A percentile compares a stretch with the other conserved stretches of the same genome.
These are phyloP conservation scores for Drosophila cardini DNA, from an alignment of 1,140 invertebrate species.

Conservation along the genomic window DNA sequence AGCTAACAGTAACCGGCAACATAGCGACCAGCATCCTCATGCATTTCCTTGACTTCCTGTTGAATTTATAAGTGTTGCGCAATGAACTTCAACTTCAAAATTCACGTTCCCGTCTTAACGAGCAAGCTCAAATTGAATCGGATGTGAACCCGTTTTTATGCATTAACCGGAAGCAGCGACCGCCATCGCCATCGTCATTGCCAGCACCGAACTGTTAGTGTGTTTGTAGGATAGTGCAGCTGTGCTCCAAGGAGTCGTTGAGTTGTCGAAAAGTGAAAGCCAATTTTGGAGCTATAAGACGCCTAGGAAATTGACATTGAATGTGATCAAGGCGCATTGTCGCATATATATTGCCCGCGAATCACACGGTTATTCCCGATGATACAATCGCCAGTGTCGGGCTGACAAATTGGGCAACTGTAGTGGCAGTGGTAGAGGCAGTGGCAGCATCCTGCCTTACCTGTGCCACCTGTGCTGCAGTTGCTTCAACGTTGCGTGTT, in stretches of 20 bases:
- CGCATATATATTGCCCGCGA: conserved; percentile 13
- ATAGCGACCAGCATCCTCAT: conserved; percentile 47
- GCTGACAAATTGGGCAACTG: conserved; percentile 46
- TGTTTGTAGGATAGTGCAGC: conserved; percentile 46
- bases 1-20: neutral
- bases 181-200: conserved; percentile 13
- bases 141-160: conserved; percentile 71
- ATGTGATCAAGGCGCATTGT: conserved; percentile 2
- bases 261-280: conserved; percentile 69
- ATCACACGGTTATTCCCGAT: conserved; percentile 43
- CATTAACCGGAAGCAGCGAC: conserved; percentile 61
- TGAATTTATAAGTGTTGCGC: conserved; percentile 59
- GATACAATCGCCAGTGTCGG: conserved; percentile 55
- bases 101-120: conserved; percentile 29
- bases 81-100: conserved; percentile 73
- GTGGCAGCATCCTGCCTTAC: conserved; percentile 32
- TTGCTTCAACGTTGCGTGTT: conserved; percentile 45
- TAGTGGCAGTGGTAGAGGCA: too few species aligned
- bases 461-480: conserved; percentile 34
- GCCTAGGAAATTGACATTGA: conserved; percentile 20
- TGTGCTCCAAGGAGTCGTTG: conserved; percentile 26
- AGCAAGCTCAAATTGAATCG: conserved; percentile 64
- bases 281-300: conserved; percentile 3
- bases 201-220: conserved; percentile 33
- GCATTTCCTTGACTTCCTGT: conserved; percentile 74